phyloP scores from a whole-genome alignment of 2,113 vertebrate species.

The Theristicus caerulescens region DNA sequence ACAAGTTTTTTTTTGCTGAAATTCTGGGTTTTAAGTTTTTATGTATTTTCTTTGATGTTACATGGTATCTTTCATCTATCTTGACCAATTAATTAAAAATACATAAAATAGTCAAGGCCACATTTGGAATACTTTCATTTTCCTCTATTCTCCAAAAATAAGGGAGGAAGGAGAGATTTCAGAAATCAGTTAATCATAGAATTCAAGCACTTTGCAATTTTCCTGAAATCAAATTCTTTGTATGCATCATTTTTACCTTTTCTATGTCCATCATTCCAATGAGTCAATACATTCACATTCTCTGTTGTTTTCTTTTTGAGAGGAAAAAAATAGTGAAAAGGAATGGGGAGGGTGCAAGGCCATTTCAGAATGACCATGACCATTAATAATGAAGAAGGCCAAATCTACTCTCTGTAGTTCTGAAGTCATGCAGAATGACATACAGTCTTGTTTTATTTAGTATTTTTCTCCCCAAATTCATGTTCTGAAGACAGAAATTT shows the following conservation, averaged over 20 bases:
- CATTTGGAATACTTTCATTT: neutral
- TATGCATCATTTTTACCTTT: neutral
- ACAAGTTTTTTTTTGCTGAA: fast-evolving
- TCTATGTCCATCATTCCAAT: neutral
- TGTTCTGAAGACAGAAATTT: neutral
- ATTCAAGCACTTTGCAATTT: neutral
- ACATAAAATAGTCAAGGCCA: neutral
- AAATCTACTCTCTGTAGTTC: neutral
- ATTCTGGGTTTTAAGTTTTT: neutral
- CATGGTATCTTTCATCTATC: neutral
- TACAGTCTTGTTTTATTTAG: neutral
- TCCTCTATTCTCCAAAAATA: neutral
- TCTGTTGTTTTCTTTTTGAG: neutral
- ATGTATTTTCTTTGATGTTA: neutral
- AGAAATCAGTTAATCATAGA: neutral
- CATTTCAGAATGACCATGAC: neutral
- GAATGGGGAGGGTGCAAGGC: neutral
- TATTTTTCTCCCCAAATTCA: neutral
- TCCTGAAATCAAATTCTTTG: neutral
- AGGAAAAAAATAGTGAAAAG: neutral
- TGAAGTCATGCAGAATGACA: neutral
- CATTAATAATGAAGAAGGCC: neutral
- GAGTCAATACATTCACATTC: neutral
- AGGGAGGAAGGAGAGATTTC: neutral
- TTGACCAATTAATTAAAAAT: neutral